Evolutionary conservation across 2,888 invertebrate species (phyloP), one percentile per base, ranked within the genome.

Genomic region (Tupiocoris notatus): DNA sequence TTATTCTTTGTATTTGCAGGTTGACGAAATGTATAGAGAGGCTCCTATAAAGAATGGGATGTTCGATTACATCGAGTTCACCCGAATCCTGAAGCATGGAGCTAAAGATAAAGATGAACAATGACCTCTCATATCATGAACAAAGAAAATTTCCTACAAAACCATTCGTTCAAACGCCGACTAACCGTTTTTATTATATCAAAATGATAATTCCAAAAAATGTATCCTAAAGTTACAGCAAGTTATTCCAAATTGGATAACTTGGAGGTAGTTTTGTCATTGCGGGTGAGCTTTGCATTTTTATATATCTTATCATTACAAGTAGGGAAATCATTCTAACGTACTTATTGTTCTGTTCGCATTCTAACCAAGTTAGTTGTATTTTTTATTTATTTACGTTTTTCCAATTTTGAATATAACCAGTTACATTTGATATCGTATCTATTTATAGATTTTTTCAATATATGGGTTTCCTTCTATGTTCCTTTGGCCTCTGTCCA

Each of bases 21-120:
- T 99, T 0, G 99, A 99, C 84, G 98, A 98, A 85, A 97, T 99
- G 95, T 94, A 96, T 83, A 89, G 98, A 2, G 99, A 99, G 85
- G 99, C 99, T 39, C 99, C 99, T 1, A 98, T 99, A 82, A 94
- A 95, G 82, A 86, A 87, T 80, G 92, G 93, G 0, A 88, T 95
- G 84, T 99, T 99, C 83, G 96, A 99, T 86, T 99, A 99, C 83
- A 91, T 96, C 68, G 98, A 99, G 87, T 99, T 99, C 84, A 99
- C 98, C 54, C 91, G 98, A 83, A 99, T 99, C 83, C 88, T 99
- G 81, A 99, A 99, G 84, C 98, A 99, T 82, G 99, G 99, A 66
- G 98, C 98, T 82, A 98, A 98, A 86, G 98, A 99, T 81, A 96
- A 97, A 85, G 97, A 98, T 85, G 97, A 98, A 83, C 93, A 94